These are phyloP conservation scores for Sinopyrophorus schimmeli DNA, from an alignment of 2,888 invertebrate genomes.

Conservation along the genomic window DNA sequence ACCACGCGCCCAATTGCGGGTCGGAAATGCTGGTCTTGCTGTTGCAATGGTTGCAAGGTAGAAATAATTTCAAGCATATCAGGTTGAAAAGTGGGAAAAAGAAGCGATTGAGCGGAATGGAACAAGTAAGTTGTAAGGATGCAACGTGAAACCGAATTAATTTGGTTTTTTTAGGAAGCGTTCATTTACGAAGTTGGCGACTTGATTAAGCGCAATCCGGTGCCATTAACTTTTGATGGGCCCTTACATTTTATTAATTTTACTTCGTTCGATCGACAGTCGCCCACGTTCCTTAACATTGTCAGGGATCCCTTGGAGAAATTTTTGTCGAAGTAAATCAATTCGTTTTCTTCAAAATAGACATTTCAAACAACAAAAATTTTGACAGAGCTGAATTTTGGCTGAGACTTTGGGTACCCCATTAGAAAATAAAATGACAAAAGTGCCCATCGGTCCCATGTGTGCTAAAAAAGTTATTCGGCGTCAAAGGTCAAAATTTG, in stretches of 20 bases:
- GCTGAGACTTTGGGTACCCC: no score
- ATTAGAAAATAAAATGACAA: no score
- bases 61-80: slow-evolving; percentile 63
- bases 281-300: slow-evolving; percentile 64
- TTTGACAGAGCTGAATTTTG: no score
- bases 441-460: no score
- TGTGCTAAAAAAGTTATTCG: no score
- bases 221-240: slow-evolving; percentile 64
- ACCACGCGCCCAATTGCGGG: slow-evolving; percentile 64
- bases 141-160: neutral
- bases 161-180: slow-evolving; percentile 53
- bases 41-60: slow-evolving; percentile 62
- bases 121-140: slow-evolving; percentile 53
- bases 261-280: slow-evolving; percentile 59
- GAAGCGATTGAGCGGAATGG: slow-evolving; percentile 46
- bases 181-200: slow-evolving; percentile 59
- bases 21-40: slow-evolving; percentile 63
- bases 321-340: slow-evolving; percentile 59
- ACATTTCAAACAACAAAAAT: no score
- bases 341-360: no score
- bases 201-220: slow-evolving; percentile 58
- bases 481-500: no score
- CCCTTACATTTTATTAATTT: slow-evolving; percentile 66
- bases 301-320: slow-evolving; percentile 64
- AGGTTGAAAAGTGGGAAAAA: slow-evolving; percentile 53